A percentile compares a stretch with the other conserved stretches of the same genome.
These are phyloP conservation scores for Anseranas semipalmata DNA, from an alignment of 2,113 vertebrate species.

Conservation along the genomic window DNA sequence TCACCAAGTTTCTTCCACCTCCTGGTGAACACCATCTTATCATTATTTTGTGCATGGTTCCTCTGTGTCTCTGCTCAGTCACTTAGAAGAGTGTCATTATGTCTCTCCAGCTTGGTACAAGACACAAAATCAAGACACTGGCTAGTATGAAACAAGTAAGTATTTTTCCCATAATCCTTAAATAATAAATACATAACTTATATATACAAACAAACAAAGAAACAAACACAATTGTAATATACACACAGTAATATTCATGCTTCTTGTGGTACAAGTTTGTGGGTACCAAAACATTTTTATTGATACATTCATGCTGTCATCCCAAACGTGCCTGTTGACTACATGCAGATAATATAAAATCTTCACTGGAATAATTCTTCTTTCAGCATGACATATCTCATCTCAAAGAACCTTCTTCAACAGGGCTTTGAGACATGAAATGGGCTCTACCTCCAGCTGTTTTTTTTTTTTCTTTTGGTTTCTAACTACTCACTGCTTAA, in stretches of 20 bases:
- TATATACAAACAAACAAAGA: neutral
- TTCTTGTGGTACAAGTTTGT: neutral
- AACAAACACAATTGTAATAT: neutral
- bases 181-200: neutral
- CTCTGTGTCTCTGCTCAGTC: neutral
- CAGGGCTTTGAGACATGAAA: neutral
- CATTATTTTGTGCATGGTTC: neutral
- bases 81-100: neutral
- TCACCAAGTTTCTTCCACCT: neutral
- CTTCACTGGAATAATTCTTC: neutral
- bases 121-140: neutral
- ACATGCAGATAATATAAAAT: neutral
- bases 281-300: neutral
- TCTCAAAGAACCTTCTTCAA: neutral
- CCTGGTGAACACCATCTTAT: neutral
- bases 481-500: conserved; percentile 14
- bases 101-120: neutral
- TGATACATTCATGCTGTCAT: neutral
- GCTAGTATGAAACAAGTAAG: neutral
- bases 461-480: conserved; percentile 12
- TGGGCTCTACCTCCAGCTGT: neutral
- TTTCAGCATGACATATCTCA: neutral
- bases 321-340: neutral
- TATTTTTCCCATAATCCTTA: neutral
- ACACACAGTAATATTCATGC: neutral